These are phyloP conservation scores for Clarias macrocephalus DNA, from an alignment of 2,113 vertebrate species.

Conservation along the genomic window DNA sequence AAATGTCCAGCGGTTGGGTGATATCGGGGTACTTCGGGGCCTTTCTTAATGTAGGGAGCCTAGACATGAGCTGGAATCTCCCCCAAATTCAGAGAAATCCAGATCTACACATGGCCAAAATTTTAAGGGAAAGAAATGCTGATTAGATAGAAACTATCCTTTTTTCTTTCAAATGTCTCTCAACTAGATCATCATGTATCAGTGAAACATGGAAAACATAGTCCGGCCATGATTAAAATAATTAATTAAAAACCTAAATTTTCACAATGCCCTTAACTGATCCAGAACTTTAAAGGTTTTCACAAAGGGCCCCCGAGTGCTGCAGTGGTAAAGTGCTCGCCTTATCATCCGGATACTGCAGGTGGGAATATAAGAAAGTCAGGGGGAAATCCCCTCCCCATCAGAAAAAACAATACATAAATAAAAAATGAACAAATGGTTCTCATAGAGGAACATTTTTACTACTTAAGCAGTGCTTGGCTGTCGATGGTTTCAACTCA, in stretches of 20 bases:
- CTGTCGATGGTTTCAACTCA: slow-evolving; percentile 54
- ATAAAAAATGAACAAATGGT: slow-evolving; percentile 46
- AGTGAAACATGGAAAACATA: slow-evolving; percentile 67
- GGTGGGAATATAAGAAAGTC: no score
- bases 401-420: no score
- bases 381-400: no score
- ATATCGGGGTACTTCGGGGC: slow-evolving; percentile 45
- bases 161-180: neutral
- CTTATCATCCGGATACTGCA: no score
- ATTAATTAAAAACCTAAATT: slow-evolving; percentile 62
- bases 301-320: slow-evolving; percentile 24
- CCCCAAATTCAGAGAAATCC: slow-evolving; percentile 64
- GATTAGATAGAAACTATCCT: slow-evolving; percentile 21
- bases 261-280: slow-evolving; percentile 70
- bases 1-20: slow-evolving; percentile 28
- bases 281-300: slow-evolving; percentile 67
- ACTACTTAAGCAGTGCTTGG: slow-evolving; percentile 54
- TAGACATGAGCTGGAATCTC: slow-evolving; percentile 59
- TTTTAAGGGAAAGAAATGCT: slow-evolving; percentile 63
- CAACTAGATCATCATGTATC: slow-evolving; percentile 55
- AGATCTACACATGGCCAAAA: slow-evolving; percentile 56
- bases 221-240: slow-evolving; percentile 69
- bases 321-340: no score
- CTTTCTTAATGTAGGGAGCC: slow-evolving; percentile 46
- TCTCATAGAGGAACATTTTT: slow-evolving; percentile 62